These are phyloP conservation scores for Sisor rabdophorus DNA, from an alignment of 2,113 vertebrate species.

Conservation along the genomic window DNA sequence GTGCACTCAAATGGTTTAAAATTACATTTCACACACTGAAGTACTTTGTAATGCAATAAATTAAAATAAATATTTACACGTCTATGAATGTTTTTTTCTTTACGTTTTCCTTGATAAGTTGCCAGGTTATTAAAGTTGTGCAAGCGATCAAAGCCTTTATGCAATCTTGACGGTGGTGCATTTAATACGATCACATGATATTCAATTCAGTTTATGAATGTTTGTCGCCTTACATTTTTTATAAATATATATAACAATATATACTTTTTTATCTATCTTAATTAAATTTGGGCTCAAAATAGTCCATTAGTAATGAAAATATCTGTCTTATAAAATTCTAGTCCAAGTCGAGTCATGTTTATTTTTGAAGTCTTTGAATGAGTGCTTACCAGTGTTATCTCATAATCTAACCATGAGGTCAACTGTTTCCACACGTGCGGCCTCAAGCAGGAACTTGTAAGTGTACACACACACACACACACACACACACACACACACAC, in stretches of 20 bases:
- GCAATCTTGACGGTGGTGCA: too few species aligned
- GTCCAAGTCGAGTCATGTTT: neutral
- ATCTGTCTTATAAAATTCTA: neutral
- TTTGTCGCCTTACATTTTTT: neutral
- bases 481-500: slow-evolving; percentile 21
- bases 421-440: slow-evolving; percentile 55
- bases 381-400: slow-evolving; percentile 23
- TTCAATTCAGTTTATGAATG: neutral
- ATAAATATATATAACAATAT: neutral
- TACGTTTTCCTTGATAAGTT: too few species aligned
- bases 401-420: slow-evolving; percentile 34
- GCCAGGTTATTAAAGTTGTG: neutral
- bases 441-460: slow-evolving; percentile 45
- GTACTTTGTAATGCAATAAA: too few species aligned
- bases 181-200: neutral
- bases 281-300: neutral
- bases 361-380: slow-evolving; percentile 4
- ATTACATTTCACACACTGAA: too few species aligned
- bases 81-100: too few species aligned
- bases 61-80: too few species aligned
- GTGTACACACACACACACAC: neutral
- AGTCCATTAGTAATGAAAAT: neutral
- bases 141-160: neutral
- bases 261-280: neutral
- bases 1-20: too few species aligned